Evolutionary conservation across 2,888 invertebrate genomes (phyloP), one percentile per base, ranked within the genome.

Genomic region (Apotomis capreana): DNA sequence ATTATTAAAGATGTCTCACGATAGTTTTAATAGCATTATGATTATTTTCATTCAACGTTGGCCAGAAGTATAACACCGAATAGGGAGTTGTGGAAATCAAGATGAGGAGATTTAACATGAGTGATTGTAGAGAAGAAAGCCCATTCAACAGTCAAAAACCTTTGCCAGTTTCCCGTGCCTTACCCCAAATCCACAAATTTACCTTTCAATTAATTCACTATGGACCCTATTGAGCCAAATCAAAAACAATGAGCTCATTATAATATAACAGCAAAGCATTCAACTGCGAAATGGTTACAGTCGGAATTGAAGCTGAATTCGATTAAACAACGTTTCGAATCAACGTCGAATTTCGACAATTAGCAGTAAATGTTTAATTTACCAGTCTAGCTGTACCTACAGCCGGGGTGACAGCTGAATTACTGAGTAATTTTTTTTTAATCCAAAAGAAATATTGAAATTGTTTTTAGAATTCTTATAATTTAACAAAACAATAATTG

Each of bases 311-410:
- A 37, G 6, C 51, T 51, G 40, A 51, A 68, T 68, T 52, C 58
- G 40, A 70, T 70, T 70, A 65, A 60, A 40, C 44, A 58, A 60
- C 40, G 59, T 54, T 40, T 26, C 46, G 65, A 54, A 49, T 60
- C 44, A 15, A 26, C 54, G n/a, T 40, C 15, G 15, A 59, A 59
- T 51, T 65, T 59, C 59, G 63, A 69, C 63, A 69, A 69, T 63
- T 69, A 69, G 52, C 51, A 26, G 55, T 62, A 40, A 69, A 63
- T 63, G 62, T 69, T 63, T 63, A 69, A 69, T 63, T 63, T 62
- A 36, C 61, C 69, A n/a, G 61, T 63, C 61, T 37, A 8, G 69
- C 37, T 60, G 9, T 51, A 61, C n/a, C n/a, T n/a, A n/a, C 8
- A 15, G 6, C 40, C n/a, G 36, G 26, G 4, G 10, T 13, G 52